These are phyloP conservation scores for Dicyrtomina minuta DNA, from an alignment of 2,888 invertebrate genomes.

Conservation along the genomic window DNA sequence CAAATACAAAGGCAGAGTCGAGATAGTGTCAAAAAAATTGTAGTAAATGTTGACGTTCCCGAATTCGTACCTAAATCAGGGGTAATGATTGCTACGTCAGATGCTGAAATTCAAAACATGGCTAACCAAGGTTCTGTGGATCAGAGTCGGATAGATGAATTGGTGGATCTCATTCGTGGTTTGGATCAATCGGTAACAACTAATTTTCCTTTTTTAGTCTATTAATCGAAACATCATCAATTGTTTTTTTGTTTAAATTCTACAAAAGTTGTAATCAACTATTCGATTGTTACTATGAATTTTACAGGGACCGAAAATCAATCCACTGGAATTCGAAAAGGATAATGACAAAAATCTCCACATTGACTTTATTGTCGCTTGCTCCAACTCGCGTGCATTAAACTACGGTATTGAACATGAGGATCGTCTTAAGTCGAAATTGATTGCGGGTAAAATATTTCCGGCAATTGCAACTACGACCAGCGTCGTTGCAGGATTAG, in stretches of 20 bases:
- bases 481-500: constrained; percentile 91
- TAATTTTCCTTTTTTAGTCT: not conserved
- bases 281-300: not conserved
- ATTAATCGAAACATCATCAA: no score
- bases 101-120: constrained; percentile 75
- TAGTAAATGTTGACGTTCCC: constrained; percentile 68
- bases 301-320: constrained; percentile 64
- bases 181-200: constrained; percentile 26
- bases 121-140: constrained; percentile 30
- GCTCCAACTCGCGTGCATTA: constrained; percentile 92
- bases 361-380: constrained; percentile 98
- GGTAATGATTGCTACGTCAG: constrained; percentile 93
- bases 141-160: constrained; percentile 36
- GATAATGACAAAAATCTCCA: constrained; percentile 97
- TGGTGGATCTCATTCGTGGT: constrained; percentile 35
- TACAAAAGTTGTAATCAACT: not conserved
- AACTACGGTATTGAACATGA: constrained; percentile 96
- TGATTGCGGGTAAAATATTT: constrained; percentile 71
- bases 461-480: constrained; percentile 99
- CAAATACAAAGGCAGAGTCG: no score
- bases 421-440: constrained; percentile 79
- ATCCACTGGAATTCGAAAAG: constrained; percentile 95
- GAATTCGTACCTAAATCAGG: constrained; percentile 89
- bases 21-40: constrained; percentile 75
- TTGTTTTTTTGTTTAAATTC: no score